Conservation (phyloP, 2,888 invertebrate species). For the Euplexia lucipara region DNA sequence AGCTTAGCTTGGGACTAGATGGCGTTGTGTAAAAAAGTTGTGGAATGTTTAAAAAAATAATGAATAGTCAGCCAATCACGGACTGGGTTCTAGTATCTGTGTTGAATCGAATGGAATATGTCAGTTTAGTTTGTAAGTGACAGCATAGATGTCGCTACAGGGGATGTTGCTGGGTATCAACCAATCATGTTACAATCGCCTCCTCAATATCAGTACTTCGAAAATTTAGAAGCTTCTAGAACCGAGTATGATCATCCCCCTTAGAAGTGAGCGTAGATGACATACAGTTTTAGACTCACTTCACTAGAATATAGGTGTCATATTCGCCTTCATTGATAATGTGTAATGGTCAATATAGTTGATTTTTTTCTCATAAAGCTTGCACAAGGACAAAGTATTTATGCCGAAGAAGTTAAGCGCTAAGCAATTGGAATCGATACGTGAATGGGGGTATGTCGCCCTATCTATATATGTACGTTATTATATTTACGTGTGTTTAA, state of each 20-base stretch:
- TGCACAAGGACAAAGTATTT: constrained; percentile 85
- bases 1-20: too few species aligned
- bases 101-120: too few species aligned
- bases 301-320: constrained; percentile 53
- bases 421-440: constrained; percentile 96
- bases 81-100: too few species aligned
- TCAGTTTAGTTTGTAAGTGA: too few species aligned
- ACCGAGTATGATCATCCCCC: constrained; percentile 45
- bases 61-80: too few species aligned
- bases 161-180: not conserved
- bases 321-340: constrained; percentile 52
- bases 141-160: too few species aligned
- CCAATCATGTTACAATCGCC: too few species aligned
- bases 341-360: constrained; percentile 63
- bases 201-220: not conserved
- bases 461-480: constrained; percentile 71
- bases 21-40: too few species aligned
- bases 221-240: constrained; percentile 50
- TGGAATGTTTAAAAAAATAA: too few species aligned
- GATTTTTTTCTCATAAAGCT: constrained; percentile 82
- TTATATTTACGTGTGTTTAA: constrained; percentile 65
- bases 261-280: constrained; percentile 50
- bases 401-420: constrained; percentile 95
- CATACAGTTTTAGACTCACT: constrained; percentile 57
- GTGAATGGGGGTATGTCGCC: constrained; percentile 95